Evolutionary conservation across 2,797 vertebrate species (phyloP).

Genomic region (Gambelia wislizenii): DNA sequence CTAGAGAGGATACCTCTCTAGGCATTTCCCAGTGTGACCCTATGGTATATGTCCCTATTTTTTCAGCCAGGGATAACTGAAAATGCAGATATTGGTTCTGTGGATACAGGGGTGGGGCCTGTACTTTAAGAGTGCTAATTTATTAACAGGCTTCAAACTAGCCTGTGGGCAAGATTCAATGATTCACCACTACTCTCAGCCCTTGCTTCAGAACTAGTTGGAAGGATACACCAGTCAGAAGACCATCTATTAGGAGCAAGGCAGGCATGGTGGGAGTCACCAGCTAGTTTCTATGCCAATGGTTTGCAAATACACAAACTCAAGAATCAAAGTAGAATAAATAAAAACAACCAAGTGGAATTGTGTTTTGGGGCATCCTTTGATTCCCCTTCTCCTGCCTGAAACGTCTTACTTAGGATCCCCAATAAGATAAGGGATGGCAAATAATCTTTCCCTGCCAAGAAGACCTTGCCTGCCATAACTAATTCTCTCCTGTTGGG

Average conservation of each 20-base stretch:
- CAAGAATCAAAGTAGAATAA: not conserved
- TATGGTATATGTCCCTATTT: too few species aligned
- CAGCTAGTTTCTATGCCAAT: not conserved
- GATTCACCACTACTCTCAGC: not conserved
- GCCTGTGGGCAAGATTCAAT: not conserved
- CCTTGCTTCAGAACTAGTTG: not conserved
- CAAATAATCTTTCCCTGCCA: not conserved
- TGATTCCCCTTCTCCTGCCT: too few species aligned
- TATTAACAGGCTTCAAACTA: not conserved
- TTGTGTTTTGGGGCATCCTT: not conserved
- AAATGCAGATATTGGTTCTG: too few species aligned
- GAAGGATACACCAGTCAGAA: not conserved
- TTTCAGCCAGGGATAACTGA: too few species aligned
- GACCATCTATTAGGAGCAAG: not conserved
- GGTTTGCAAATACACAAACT: not conserved
- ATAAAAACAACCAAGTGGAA: not conserved
- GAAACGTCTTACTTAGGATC: not conserved
- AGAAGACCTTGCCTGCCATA: not conserved
- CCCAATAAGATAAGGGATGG: not conserved
- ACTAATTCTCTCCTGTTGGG: not conserved
- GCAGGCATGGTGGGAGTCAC: not conserved
- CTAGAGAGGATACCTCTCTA: too few species aligned
- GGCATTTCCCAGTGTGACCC: too few species aligned
- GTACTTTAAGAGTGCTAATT: not conserved
- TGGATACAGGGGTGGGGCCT: too few species aligned